A percentile compares a stretch with the other conserved stretches of the same genome.
These are phyloP conservation scores for Phaenicophaeus curvirostris DNA, from an alignment of 2,797 vertebrate species.

Conservation along the genomic window DNA sequence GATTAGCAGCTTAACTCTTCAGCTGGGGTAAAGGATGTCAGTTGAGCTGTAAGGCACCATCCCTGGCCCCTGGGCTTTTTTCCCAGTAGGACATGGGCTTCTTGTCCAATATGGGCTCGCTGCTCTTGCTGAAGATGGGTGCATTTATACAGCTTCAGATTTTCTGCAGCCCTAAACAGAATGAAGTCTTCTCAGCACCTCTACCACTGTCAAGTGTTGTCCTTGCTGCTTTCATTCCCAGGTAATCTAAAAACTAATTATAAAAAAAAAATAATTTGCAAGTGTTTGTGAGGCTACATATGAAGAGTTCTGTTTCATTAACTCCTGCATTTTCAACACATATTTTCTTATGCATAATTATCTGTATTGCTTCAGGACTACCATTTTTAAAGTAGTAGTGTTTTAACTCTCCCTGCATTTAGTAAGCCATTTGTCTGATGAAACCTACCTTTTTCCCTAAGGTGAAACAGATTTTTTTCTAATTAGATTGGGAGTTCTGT, in stretches of 20 bases:
- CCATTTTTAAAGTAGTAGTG: slow-evolving; percentile 4
- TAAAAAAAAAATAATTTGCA: slow-evolving; percentile 22
- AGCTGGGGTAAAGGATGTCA: not conserved
- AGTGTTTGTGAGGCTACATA: slow-evolving; percentile 32
- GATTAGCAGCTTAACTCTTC: not conserved
- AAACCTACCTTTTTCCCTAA: slow-evolving; percentile 31
- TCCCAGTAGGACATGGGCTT: rapidly evolving
- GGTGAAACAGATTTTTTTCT: slow-evolving; percentile 34
- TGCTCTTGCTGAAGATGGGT: not conserved
- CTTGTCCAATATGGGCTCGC: not conserved
- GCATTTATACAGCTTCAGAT: not conserved
- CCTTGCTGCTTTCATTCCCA: slow-evolving; percentile 50
- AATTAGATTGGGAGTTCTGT: slow-evolving; percentile 2
- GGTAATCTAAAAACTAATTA: slow-evolving; percentile 66
- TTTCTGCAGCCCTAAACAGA: not conserved
- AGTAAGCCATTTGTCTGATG: slow-evolving; percentile 46
- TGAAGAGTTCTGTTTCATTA: slow-evolving; percentile 66
- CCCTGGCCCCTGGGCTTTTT: not conserved
- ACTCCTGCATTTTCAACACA: slow-evolving; percentile 49
- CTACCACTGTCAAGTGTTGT: not conserved
- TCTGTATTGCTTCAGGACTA: slow-evolving; percentile 20
- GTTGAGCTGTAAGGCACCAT: not conserved
- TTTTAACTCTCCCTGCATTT: not conserved
- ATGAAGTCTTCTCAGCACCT: not conserved
- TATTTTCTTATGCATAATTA: slow-evolving; percentile 47